Evolutionary conservation across 2,797 vertebrate species (phyloP).

Genomic region (Chaetodon trifasciatus): DNA sequence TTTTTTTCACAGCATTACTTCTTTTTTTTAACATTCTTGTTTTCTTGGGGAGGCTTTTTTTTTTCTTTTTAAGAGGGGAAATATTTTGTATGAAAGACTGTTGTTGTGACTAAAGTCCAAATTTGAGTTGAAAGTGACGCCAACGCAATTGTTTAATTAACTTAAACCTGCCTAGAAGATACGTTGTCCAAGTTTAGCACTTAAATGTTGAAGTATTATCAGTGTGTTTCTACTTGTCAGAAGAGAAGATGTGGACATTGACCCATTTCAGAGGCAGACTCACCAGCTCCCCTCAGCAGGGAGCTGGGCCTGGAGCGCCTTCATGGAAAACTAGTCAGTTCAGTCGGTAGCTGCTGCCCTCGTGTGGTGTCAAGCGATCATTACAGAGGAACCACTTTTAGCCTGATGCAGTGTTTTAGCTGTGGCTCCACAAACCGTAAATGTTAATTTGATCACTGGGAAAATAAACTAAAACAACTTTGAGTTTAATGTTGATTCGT

Average conservation of each 20-base stretch:
- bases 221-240: constrained; percentile 29
- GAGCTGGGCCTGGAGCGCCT: neutral
- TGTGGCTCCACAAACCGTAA: constrained; percentile 61
- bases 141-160: constrained; percentile 56
- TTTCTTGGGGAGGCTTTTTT: constrained; percentile 59
- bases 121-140: constrained; percentile 62
- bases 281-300: neutral
- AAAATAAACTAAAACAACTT: constrained; percentile 10
- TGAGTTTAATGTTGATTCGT: neutral
- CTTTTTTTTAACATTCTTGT: constrained; percentile 72
- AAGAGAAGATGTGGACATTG: neutral
- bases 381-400: constrained; percentile 52
- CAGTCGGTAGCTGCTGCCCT: constrained; percentile 55
- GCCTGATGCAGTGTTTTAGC: constrained; percentile 85
- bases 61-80: constrained; percentile 16
- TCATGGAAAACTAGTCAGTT: neutral
- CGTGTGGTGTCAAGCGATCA: constrained; percentile 56
- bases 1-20: constrained; percentile 75
- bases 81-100: constrained; percentile 70
- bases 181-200: constrained; percentile 75
- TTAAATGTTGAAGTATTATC: constrained; percentile 74
- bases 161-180: constrained; percentile 62
- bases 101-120: constrained; percentile 59
- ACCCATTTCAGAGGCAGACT: constrained; percentile 15
- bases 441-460: constrained; percentile 40